A percentile compares a stretch with the other conserved stretches of the same genome.
phyloP scores from a whole-genome alignment of 2,797 vertebrate genomes.

The Tangara arthus region DNA sequence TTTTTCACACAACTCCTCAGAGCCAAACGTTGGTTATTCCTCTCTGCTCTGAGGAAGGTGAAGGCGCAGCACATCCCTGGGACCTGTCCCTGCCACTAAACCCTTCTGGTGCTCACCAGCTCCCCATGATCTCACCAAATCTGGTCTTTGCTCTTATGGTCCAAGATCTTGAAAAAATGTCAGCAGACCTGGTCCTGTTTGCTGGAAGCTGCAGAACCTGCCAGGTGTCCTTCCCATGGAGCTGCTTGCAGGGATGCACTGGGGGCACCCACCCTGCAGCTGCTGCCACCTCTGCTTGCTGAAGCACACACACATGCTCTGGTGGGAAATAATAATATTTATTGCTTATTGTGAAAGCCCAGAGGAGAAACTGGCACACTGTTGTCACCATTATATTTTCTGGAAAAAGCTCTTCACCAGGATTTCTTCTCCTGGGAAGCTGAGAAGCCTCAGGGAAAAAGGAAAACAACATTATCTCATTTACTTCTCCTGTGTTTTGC shows the following conservation, averaged over 20 bases:
- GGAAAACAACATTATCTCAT: not conserved
- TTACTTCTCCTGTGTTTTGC: not conserved
- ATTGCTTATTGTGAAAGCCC: not conserved
- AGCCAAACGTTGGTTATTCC: not conserved
- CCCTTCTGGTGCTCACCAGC: not conserved
- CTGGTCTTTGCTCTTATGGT: not conserved
- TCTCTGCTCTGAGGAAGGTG: not conserved
- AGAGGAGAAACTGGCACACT: not conserved
- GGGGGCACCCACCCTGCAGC: not conserved
- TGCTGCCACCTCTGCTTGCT: not conserved
- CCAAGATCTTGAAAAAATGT: accelerated
- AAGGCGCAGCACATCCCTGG: not conserved
- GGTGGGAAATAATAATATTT: not conserved
- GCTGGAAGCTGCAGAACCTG: not conserved
- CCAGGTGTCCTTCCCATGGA: not conserved
- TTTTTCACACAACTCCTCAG: not conserved
- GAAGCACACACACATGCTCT: not conserved
- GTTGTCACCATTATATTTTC: not conserved
- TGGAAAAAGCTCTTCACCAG: not conserved
- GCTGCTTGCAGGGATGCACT: not conserved
- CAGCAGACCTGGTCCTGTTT: not conserved
- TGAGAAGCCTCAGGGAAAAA: not conserved
- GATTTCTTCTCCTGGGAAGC: not conserved
- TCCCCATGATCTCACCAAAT: accelerated
- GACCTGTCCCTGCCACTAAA: not conserved